Evolutionary conservation across 2,888 invertebrate genomes (phyloP), one percentile per base, ranked within the genome.

Genomic region (Tetrapedia diversipes): DNA sequence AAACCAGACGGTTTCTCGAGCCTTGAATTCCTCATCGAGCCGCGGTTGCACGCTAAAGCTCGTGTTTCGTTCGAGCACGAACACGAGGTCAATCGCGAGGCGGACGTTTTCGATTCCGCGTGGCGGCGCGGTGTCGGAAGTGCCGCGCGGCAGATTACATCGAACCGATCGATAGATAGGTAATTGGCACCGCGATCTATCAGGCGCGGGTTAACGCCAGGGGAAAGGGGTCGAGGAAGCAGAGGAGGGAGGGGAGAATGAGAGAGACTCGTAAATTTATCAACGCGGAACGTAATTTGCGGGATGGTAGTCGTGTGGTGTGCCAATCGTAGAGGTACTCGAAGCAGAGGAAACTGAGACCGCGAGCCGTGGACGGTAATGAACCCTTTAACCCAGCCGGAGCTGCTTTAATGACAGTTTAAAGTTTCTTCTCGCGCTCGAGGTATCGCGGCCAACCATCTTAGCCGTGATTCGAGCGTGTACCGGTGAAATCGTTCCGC

Each of bases 351-450:
- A 82, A 79, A 77, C 70, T 59, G 73, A 83, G 83, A 81, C 77
- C n/a, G 71, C 79, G 69, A 77, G 65, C 54, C 56, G 29, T 54
- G 73, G 67, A 67, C 85, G 73, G 63, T 84, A 83, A 83, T 84
- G 83, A 83, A 83, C 77, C 81, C 82, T 66, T 84, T 84, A 83
- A 77, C 82, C 60, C 77, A 53, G 72, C 54, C 72, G 59, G 76
- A 75, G 72, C 67, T 53, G 76, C 67, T 64, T 84, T 86, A 85
- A 86, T 82, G 85, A 83, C 86, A 82, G 85, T 85, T 80, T 81
- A 84, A 81, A 81, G 81, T 86, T 86, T 82, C 80, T 64, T 77
- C 82, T 81, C 81, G 76, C 85, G 80, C 71, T 80, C 77, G 66
- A 60, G 79, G 69, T 82, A 85, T 85, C 83, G 77, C 65, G 4